phyloP scores from a whole-genome alignment of 2,888 invertebrate genomes.

The Electrophaes corylata region DNA sequence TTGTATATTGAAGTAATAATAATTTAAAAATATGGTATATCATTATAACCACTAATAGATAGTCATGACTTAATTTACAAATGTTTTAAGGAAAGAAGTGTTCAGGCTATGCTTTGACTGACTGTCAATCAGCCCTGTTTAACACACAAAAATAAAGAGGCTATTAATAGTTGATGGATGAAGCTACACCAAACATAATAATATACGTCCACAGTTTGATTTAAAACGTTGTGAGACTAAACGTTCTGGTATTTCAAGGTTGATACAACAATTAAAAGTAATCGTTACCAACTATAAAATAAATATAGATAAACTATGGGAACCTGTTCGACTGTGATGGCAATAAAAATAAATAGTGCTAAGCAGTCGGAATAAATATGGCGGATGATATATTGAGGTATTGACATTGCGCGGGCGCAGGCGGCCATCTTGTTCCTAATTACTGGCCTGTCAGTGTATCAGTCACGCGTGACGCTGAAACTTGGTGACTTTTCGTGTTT shows the following conservation, averaged over 20 bases:
- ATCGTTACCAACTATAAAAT: constrained; percentile 23
- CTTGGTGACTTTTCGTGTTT: neutral
- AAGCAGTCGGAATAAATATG: constrained; percentile 73
- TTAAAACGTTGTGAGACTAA: constrained; percentile 16
- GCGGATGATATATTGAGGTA: constrained; percentile 76
- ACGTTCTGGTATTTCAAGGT: constrained; percentile 28
- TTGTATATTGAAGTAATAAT: too few species aligned
- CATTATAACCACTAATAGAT: too few species aligned
- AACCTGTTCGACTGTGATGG: constrained; percentile 48
- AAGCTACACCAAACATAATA: neutral
- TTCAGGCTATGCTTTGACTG: too few species aligned
- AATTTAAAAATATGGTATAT: too few species aligned
- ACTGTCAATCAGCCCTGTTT: too few species aligned
- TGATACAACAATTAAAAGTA: constrained; percentile 41
- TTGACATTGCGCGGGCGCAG: constrained; percentile 74
- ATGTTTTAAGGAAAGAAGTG: too few species aligned
- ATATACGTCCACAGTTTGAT: constrained; percentile 17
- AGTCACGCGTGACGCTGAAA: constrained; percentile 60
- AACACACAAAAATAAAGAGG: too few species aligned
- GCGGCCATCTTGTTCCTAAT: constrained; percentile 79
- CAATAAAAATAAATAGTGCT: constrained; percentile 63
- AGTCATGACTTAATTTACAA: too few species aligned
- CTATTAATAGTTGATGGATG: neutral
- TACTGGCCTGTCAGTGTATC: constrained; percentile 74
- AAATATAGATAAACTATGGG: constrained; percentile 33